Evolutionary conservation across 2,888 invertebrate genomes (phyloP).

Genomic region (Ornithoptera priamus): DNA sequence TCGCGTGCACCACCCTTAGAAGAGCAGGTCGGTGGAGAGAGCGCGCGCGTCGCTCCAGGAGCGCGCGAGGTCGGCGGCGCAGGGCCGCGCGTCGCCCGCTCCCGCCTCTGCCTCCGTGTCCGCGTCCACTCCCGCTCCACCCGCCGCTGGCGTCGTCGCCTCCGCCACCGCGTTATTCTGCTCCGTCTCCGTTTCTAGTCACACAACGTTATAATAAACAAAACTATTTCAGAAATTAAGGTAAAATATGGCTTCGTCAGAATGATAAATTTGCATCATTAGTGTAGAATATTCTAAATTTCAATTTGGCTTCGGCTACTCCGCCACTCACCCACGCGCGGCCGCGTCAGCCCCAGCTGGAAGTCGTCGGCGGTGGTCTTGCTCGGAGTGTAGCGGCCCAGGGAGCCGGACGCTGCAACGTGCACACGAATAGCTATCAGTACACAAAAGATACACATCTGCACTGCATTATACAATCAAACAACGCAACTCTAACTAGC

Average conservation of each 20-base stretch:
- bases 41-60: slow-evolving; percentile 68
- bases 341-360: slow-evolving; percentile 88
- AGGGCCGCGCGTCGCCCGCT: slow-evolving; percentile 51
- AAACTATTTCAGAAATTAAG: too few relatives aligned
- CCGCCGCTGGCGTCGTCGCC: slow-evolving; percentile 19
- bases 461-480: too few relatives aligned
- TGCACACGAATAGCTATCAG: background rate
- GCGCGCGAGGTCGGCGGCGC: slow-evolving; percentile 57
- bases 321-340: slow-evolving; percentile 41
- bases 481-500: too few relatives aligned
- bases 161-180: slow-evolving; percentile 8
- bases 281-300: too few relatives aligned
- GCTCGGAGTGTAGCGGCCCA: slow-evolving; percentile 91
- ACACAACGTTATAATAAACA: too few relatives aligned
- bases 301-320: too few relatives aligned
- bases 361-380: slow-evolving; percentile 85
- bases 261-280: too few relatives aligned
- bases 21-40: slow-evolving; percentile 66
- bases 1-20: slow-evolving; percentile 42
- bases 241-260: too few relatives aligned
- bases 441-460: too few relatives aligned
- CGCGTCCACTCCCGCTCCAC: slow-evolving; percentile 34
- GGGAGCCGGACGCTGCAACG: slow-evolving; percentile 84
- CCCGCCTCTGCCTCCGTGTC: slow-evolving; percentile 39
- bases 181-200: slow-evolving; percentile 15